Evolutionary conservation across 37 sponge, comb jelly and placozoan genomes (phyloP), one percentile per base, ranked within the genome.

Genomic region (Halichondria panicea): DNA sequence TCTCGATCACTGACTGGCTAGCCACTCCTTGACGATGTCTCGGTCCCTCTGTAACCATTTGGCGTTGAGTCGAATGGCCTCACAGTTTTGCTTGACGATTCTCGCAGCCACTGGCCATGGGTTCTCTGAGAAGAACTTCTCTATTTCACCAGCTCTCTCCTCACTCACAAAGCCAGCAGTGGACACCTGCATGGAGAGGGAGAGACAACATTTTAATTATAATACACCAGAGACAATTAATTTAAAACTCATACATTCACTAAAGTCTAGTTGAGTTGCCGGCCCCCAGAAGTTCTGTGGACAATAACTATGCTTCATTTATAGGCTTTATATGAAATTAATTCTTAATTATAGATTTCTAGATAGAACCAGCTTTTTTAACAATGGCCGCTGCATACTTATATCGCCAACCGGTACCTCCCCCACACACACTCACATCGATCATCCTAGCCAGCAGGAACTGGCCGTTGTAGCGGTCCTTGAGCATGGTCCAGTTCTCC

Each of bases 101-200:
- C 97, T 50, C 22, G 88, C 92, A 13, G 91, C 94, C 19, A 80
- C 44, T 2, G 94, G 87, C 31, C 76, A 79, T 12, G 89, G 86
- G 58, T 97, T 87, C 18, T 63, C 78, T 22, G 55, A 53, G 84
- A 93, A 97, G 84, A 97, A 97, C 72, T 83, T 70, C 84, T 91
- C 60, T 4, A 86, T 35, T 32, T 84, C 88, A 21, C 32, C 28
- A 61, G 80, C 77, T 39, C 78, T 77, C 54, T 71, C 81, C 58
- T 83, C 81, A 6, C 55, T 70, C 35, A 79, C 75, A 80, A 86
- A 81, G 9, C 75, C 80, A 8, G 55, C 43, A 4, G 65, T 45
- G 27, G 55, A 38, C 32, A 35, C 30, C 76, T 70, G 38, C 25
- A 60, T 22, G 2, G 31, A 38, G 4, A n/a, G n/a, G n/a, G n/a